Percentiles rank a stretch among this genome's conserved stretches.
phyloP scores from a whole-genome alignment of 2,797 vertebrate species.

The Fistularia tabacaria region DNA sequence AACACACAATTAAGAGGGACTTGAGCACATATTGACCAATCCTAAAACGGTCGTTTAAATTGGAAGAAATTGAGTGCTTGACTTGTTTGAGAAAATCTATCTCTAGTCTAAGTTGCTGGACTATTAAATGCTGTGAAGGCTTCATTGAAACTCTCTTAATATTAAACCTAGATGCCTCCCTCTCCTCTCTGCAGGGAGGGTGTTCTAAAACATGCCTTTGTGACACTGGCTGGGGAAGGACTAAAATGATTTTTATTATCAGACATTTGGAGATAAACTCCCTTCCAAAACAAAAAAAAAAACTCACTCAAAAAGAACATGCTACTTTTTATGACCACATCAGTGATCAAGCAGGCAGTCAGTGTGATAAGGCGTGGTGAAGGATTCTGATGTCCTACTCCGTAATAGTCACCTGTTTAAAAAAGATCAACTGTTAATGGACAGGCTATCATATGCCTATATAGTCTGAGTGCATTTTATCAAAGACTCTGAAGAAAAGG shows the following conservation, averaged over 20 bases:
- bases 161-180: constrained; percentile 50
- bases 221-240: constrained; percentile 22
- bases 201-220: constrained; percentile 55
- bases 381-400: too few relatives aligned
- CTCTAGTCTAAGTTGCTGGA: constrained; percentile 11
- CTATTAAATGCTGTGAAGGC: constrained; percentile 26
- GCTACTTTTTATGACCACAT: too few relatives aligned
- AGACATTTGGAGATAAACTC: too few relatives aligned
- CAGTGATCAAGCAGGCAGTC: too few relatives aligned
- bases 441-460: constrained; percentile 67
- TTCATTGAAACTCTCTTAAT: constrained; percentile 14
- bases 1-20: too few relatives aligned
- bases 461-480: constrained; percentile 69
- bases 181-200: constrained; percentile 25
- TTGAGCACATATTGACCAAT: too few relatives aligned
- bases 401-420: constrained; percentile 61
- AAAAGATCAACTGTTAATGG: constrained; percentile 57
- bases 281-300: too few relatives aligned
- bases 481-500: constrained; percentile 59
- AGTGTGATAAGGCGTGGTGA: too few relatives aligned
- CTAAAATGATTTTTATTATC: too few relatives aligned
- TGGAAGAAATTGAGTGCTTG: background rate
- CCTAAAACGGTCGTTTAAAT: too few relatives aligned
- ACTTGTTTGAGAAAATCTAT: constrained; percentile 9
- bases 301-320: too few relatives aligned